These are phyloP conservation scores for Troides oblongomaculatus DNA, from an alignment of 2,888 invertebrate species.

Conservation along the genomic window DNA sequence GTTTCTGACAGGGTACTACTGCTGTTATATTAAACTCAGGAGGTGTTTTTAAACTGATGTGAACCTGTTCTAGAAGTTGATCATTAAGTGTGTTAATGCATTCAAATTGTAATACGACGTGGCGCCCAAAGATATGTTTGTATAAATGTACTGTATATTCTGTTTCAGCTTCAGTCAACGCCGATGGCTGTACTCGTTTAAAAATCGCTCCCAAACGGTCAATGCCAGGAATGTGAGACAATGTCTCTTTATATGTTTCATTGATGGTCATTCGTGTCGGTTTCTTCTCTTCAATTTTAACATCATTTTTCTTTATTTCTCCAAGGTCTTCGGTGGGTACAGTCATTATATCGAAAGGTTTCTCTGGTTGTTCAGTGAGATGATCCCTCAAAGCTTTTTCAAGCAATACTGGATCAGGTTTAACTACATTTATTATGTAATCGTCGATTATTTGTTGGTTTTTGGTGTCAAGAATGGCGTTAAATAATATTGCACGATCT, in stretches of 20 bases:
- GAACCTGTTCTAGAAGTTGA: constrained; percentile 95
- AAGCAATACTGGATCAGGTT: constrained; percentile 91
- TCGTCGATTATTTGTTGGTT: constrained; percentile 86
- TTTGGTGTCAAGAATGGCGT: constrained; percentile 87
- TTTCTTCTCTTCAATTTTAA: constrained; percentile 88
- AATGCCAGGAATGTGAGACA: constrained; percentile 90
- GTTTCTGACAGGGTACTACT: constrained; percentile 85
- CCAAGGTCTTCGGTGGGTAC: constrained; percentile 93
- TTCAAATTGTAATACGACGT: constrained; percentile 97
- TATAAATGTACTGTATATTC: constrained; percentile 95
- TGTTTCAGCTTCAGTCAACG: constrained; percentile 98
- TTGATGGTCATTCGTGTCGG: constrained; percentile 91
- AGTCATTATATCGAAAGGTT: constrained; percentile 90
- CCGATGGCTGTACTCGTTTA: constrained; percentile 90
- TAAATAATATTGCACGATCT: constrained; percentile 98
- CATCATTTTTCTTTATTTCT: constrained; percentile 87
- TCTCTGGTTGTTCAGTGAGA: constrained; percentile 83
- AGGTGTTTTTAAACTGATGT: constrained; percentile 91
- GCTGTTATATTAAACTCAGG: constrained; percentile 88
- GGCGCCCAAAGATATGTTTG: constrained; percentile 93
- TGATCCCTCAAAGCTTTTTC: constrained; percentile 94
- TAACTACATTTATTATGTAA: constrained; percentile 87
- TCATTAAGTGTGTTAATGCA: constrained; percentile 97
- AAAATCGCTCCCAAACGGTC: constrained; percentile 93
- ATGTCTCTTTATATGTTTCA: constrained; percentile 91